Base-by-base conservation (phyloP, 2,797 vertebrate genomes). In the Falco novaeseelandiae region DNA sequence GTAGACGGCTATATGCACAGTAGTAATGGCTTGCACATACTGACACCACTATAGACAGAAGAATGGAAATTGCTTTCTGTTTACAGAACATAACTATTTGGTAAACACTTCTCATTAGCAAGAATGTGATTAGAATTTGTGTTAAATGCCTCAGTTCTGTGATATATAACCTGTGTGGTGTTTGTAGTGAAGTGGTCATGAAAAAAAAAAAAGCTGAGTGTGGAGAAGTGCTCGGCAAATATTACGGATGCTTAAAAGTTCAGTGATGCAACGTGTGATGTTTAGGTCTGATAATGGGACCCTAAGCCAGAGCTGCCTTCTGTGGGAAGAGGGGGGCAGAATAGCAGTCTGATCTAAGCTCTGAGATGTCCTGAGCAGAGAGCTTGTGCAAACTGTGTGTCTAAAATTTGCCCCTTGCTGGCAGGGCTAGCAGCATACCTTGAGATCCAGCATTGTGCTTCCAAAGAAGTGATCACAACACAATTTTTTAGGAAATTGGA, bases 401-500 rank as follows among this genome's bases (percentile, higher is more conserved):
- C 46, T 11, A 2, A 30, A 25, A 9, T 3, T 34, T 32, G 26
- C 17, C 14, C 13, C 15, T 59, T 25, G 34, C 20, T 9, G 23
- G 2, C 9, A 30, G 49, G 29, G 7, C 44, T 29, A 17, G n/a
- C 63, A 23, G 6, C 0, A 0, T 6, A 1, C 34, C 46, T 11
- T 16, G 54, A 46, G 69, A 65, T 12, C 46, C 61, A 49, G 23
- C 1, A 0, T 6, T 2, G 42, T 30, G n/a, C 67, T 36, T 40
- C 22, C 40, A 2, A 8, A 25, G 65, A 70, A 12, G 12, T 18
- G 3, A 30, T 17, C 63, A 21, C 34, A 22, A 34, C 4, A 1
- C 2, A 0, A 0, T 1, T 10, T 15, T 8, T 25, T 14, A 10
- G 49, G 25, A 2, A n/a, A 8, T 18, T 44, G 1, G 0, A 6